Percentiles rank a stretch among this genome's conserved stretches.
Evolutionary conservation across 1,140 invertebrate species (phyloP).

Genomic region (Pogonomyrmex californicus): DNA sequence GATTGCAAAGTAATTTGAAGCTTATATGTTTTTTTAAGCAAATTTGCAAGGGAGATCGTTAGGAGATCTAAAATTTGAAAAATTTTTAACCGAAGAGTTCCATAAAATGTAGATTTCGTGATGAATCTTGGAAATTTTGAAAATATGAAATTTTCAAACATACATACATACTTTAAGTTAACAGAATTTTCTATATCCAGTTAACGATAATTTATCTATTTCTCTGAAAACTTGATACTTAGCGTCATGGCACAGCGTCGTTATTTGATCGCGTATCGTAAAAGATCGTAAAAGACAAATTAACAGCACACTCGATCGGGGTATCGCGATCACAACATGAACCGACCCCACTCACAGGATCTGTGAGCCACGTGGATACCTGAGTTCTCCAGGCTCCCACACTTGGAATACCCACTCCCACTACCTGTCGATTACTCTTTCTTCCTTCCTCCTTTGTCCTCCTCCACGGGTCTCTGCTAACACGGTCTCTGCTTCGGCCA

Average conservation of each 20-base stretch:
- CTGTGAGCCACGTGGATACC: conserved; percentile 73
- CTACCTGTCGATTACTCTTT: conserved; percentile 65
- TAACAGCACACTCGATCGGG: background rate
- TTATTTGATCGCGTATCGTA: background rate
- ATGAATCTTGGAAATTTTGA: background rate
- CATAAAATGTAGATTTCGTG: background rate
- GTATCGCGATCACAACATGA: background rate
- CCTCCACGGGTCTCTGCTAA: conserved; percentile 38
- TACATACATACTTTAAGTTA: no score
- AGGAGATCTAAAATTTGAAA: background rate
- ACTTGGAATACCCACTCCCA: conserved; percentile 67
- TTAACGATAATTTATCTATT: background rate
- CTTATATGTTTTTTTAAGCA: no score
- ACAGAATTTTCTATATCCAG: background rate
- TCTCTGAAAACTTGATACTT: background rate
- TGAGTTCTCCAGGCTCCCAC: conserved; percentile 66
- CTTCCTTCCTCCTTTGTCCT: conserved; percentile 62
- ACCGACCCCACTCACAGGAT: conserved; percentile 47
- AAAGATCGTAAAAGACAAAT: background rate
- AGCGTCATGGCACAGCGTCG: background rate
- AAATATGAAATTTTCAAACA: background rate
- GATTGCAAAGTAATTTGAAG: no score
- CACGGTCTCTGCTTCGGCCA: conserved; percentile 68
- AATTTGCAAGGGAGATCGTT: no score
- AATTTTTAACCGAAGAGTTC: background rate